Percentiles rank a stretch among this genome's conserved stretches.
Conservation (phyloP, 2,888 invertebrate species). For the Drosophila niveifrons region DNA sequence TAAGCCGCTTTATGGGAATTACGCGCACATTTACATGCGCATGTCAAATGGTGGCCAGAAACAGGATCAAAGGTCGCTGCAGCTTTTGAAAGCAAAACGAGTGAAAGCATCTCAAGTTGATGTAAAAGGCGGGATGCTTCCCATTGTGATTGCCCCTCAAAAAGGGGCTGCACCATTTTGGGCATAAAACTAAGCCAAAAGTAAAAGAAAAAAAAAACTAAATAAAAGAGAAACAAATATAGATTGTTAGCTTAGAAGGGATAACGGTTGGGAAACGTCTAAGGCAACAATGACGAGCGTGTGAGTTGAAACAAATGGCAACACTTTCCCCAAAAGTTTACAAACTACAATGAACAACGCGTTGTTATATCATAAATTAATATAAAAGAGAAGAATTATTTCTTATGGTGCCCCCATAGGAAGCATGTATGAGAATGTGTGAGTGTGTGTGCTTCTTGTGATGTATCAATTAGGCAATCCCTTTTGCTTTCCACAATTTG, state of each 20-base stretch:
- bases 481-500: constrained; percentile 36
- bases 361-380: constrained; percentile 15
- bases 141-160: constrained; percentile 54
- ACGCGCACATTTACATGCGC: constrained; percentile 72
- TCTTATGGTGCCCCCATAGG: constrained; percentile 21
- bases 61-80: constrained; percentile 67
- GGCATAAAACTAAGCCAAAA: constrained; percentile 47
- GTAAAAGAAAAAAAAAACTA: constrained; percentile 21
- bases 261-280: constrained; percentile 43
- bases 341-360: background rate
- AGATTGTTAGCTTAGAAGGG: constrained; percentile 59
- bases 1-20: constrained; percentile 80
- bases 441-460: constrained; percentile 37
- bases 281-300: constrained; percentile 46
- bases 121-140: constrained; percentile 67
- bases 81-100: constrained; percentile 72
- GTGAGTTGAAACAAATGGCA: constrained; percentile 44
- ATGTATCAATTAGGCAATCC: constrained; percentile 70
- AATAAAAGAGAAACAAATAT: constrained; percentile 52
- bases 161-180: constrained; percentile 42
- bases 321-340: constrained; percentile 27
- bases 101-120: constrained; percentile 59
- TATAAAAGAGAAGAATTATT: background rate
- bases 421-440: constrained; percentile 33
- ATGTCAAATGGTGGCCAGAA: constrained; percentile 68